Evolutionary conservation across 2,888 invertebrate species (phyloP), one percentile per base, ranked within the genome.

Genomic region (Gisinianus flammeolus): DNA sequence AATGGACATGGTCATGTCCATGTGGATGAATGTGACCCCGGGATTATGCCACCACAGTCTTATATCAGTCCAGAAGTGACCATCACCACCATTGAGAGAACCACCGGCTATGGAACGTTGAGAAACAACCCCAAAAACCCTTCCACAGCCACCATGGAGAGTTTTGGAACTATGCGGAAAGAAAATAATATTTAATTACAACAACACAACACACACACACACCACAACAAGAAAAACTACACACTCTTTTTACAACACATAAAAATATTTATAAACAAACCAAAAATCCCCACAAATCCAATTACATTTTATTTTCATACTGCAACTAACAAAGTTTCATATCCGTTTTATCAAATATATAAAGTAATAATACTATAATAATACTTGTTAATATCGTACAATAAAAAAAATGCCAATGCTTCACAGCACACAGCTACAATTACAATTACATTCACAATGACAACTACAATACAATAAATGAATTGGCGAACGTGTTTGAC

Each of bases 11-110:
- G 52, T 33, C 12, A 69, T 71, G n/a, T 62, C 31, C 26, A 28
- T 28, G 33, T 26, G 35, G 56, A 62, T 16, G 12, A 33, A 5
- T 67, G 75, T 56, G 75, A 75, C 62, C 24, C 54, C 10, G 76
- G 24, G 3, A 62, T 80, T 62, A 72, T 81, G 31, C 83, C 83
- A 19, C 83, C 83, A 10, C 83, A 83, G 54, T 79, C 81, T 30
- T 83, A 81, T 73, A 82, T 83, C 52, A 83, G 79, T 66, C 82
- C 83, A n/a, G 83, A 83, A 62, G 81, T 83, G 8, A 83, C 83
- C 19, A 83, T 83, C 58, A 83, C 83, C 22, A 83, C 83, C 10
- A 83, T 83, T 74, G 83, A 83, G 44, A 58, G 81, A 31, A 82
- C 76, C 26, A 81, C 79, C 58, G 80, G 77, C 8, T 82, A 82